Percentiles rank a stretch among this genome's conserved stretches.
These are phyloP conservation scores for Thaleichthys pacificus DNA, from an alignment of 2,797 vertebrate genomes.

Conservation along the genomic window DNA sequence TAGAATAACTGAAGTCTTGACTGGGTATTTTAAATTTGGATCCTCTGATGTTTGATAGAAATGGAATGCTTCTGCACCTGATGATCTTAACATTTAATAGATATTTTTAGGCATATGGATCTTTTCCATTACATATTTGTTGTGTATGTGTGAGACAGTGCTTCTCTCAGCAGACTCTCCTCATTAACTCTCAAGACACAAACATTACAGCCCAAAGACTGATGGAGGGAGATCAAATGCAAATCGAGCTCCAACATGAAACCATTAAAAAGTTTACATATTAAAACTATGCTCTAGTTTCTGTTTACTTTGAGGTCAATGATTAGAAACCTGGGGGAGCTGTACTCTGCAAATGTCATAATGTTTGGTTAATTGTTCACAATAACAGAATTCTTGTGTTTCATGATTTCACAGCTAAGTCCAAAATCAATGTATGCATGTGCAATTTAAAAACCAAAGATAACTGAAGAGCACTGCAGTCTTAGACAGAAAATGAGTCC, in stretches of 20 bases:
- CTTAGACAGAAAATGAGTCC: slow-evolving; percentile 26
- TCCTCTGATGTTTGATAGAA: slow-evolving; percentile 65
- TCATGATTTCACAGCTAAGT: slow-evolving; percentile 54
- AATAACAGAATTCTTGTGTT: background rate
- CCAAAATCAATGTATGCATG: slow-evolving; percentile 59
- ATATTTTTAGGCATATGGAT: slow-evolving; percentile 68
- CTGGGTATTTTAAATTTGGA: slow-evolving; percentile 59
- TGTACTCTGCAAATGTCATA: background rate
- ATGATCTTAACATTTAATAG: slow-evolving; percentile 72
- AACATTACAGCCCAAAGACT: slow-evolving; percentile 39
- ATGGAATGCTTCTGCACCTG: slow-evolving; percentile 63
- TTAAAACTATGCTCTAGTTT: slow-evolving; percentile 3
- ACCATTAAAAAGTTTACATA: slow-evolving; percentile 30
- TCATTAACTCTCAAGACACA: slow-evolving; percentile 67
- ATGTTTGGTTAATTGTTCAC: slow-evolving; percentile 8
- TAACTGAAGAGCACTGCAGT: slow-evolving; percentile 32
- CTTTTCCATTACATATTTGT: slow-evolving; percentile 65
- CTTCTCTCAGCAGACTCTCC: slow-evolving; percentile 60
- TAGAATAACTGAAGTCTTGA: slow-evolving; percentile 64
- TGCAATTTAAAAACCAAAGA: slow-evolving; percentile 55
- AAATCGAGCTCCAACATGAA: slow-evolving; percentile 7
- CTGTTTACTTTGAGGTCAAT: background rate
- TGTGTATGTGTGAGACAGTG: slow-evolving; percentile 51
- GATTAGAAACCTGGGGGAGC: background rate
- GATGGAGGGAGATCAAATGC: slow-evolving; percentile 45